Evolutionary conservation across 2,888 invertebrate species (phyloP).

Genomic region (Halocaridina rubra): DNA sequence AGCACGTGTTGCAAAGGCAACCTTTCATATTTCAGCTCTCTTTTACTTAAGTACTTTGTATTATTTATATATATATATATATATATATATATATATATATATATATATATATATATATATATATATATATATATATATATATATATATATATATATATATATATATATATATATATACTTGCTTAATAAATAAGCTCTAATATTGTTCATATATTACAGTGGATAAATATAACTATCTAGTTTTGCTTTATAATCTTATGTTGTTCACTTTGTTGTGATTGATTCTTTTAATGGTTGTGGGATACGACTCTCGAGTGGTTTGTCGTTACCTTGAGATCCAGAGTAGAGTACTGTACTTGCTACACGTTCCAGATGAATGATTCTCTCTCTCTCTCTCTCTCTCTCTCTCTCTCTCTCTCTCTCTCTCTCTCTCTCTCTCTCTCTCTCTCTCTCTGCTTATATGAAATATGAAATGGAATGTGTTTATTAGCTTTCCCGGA

Average conservation of each 20-base stretch:
- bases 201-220: background rate
- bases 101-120: constrained; percentile 24
- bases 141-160: constrained; percentile 17
- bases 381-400: background rate
- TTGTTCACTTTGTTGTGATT: background rate
- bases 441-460: background rate
- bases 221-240: background rate
- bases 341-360: too few relatives aligned
- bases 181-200: background rate
- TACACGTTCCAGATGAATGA: background rate
- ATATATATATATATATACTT: constrained; percentile 17
- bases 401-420: background rate
- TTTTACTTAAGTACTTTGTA: background rate
- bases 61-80: background rate
- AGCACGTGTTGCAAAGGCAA: too few relatives aligned
- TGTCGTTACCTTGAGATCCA: too few relatives aligned
- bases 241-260: background rate
- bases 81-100: constrained; percentile 3
- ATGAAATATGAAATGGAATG: too few relatives aligned
- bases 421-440: background rate
- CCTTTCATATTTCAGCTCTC: too few relatives aligned
- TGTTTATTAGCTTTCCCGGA: too few relatives aligned
- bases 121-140: constrained; percentile 17
- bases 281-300: background rate
- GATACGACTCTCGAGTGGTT: too few relatives aligned